Conservation (phyloP, 1,140 invertebrate species). For the Trichomalopsis sarcophagae region DNA sequence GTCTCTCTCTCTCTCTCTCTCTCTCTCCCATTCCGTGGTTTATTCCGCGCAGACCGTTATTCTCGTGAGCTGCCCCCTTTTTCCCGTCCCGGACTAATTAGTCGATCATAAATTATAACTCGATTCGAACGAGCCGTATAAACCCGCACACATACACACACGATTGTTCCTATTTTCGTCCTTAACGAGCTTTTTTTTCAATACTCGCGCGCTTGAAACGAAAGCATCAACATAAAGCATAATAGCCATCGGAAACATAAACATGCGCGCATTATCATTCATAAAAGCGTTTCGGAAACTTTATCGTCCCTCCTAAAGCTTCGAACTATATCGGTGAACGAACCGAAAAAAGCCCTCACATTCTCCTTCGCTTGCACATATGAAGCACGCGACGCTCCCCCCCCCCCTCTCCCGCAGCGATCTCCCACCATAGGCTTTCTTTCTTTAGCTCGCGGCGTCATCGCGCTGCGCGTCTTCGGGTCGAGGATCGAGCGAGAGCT, state of each 20-base stretch:
- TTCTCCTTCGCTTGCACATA: constrained; percentile 3
- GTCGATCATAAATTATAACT: neutral
- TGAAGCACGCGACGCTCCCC: neutral
- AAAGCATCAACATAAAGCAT: neutral
- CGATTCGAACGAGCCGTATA: neutral
- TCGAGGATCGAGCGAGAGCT: constrained; percentile 25
- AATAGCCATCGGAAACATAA: neutral
- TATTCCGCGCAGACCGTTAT: neutral
- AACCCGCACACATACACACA: neutral
- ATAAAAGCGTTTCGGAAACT: neutral
- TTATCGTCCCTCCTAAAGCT: neutral
- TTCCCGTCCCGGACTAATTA: neutral
- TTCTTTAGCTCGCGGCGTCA: constrained; percentile 31
- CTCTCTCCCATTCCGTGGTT: neutral
- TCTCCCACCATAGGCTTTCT: neutral
- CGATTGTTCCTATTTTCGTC: neutral
- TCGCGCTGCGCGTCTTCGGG: neutral
- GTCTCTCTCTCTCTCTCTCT: no score
- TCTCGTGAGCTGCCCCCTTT: neutral
- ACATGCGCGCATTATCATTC: neutral
- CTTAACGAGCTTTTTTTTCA: no score
- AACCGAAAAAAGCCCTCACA: constrained; percentile 6
- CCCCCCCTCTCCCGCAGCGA: neutral
- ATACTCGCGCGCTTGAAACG: no score
- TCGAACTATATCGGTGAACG: neutral